phyloP scores from a whole-genome alignment of 37 sponge, comb jelly and placozoan species.

The Mnemiopsis leidyi region DNA sequence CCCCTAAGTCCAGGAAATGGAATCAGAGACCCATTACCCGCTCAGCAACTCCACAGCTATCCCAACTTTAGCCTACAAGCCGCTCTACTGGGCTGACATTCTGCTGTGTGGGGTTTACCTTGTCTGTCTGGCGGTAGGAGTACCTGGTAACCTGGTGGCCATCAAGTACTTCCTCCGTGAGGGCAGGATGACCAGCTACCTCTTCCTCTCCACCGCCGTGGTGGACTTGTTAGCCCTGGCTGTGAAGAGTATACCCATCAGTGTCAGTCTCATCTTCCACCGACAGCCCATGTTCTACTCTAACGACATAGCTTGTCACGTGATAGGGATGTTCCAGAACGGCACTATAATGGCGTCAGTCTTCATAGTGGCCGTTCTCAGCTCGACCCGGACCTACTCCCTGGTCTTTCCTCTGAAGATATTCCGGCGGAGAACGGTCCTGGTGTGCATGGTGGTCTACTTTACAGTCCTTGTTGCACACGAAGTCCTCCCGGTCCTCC shows the following conservation, averaged over 20 bases:
- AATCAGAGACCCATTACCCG: not conserved
- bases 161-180: slow-evolving; percentile 3
- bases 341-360: slow-evolving; percentile 6
- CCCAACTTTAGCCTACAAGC: not conserved
- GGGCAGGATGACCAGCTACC: slow-evolving; percentile 46
- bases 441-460: not conserved
- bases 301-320: not conserved
- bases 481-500: not conserved
- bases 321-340: slow-evolving; percentile 28
- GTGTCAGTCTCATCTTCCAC: slow-evolving; percentile 20
- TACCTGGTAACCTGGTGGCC: slow-evolving; percentile 23
- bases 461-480: not conserved
- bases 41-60: not conserved
- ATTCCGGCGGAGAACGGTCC: not conserved
- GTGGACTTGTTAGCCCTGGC: not conserved
- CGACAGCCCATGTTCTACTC: not conserved
- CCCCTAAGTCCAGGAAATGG: no score
- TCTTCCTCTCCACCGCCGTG: slow-evolving; percentile 47
- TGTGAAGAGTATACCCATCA: not conserved
- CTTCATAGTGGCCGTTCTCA: slow-evolving; percentile 39
- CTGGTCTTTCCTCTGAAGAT: slow-evolving; percentile 23
- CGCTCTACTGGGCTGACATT: slow-evolving; percentile 21
- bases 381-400: slow-evolving; percentile 15
- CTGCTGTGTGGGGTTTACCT: not conserved
- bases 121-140: not conserved